Evolutionary conservation across 2,888 invertebrate genomes (phyloP), one percentile per base, ranked within the genome.

Genomic region (Gerosis bhagava): DNA sequence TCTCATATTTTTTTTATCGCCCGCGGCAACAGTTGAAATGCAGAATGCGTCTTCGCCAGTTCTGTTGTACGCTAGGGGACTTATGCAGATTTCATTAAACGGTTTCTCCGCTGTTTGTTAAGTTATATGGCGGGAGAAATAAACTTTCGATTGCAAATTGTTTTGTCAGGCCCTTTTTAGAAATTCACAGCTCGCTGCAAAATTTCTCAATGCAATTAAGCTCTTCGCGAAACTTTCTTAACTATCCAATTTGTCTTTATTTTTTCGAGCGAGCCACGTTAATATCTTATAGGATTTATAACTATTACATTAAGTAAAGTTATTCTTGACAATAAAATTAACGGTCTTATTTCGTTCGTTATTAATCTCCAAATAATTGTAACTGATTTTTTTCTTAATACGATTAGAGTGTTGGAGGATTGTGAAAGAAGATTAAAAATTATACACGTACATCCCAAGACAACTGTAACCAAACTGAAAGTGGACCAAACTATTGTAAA

Each of bases 31-130:
- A 63, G 70, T 70, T 73, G 60, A 67, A 77, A 75, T 75, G 73
- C 74, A 73, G 71, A 68, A 73, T 77, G 75, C 77, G 71, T 77
- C 75, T 73, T 70, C 64, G 51, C 63, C 57, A 59, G 64, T 68
- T 72, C 69, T 71, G 67, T 74, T 70, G 65, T 68, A 63, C 54
- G 60, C 57, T 56, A 51, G 58, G 63, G 60, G 62, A 65, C 60
- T 67, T 70, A 70, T 70, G 68, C 65, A 70, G 66, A 73, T 73
- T 70, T 62, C 59, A 67, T 73, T 69, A 65, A 69, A 65, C 56
- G 57, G 53, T 60, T 52, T 53, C 56, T 51, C 50, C 51, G 49
- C 49, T 56, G 56, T 60, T 36, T 35, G 35, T 54, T 56, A 59
- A 61, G 51, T 56, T 58, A 52, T 61, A 57, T 56, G 49, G 51